A percentile compares a stretch with the other conserved stretches of the same genome.
phyloP scores from a whole-genome alignment of 1,140 invertebrate species.

The Procambarus clarkii region DNA sequence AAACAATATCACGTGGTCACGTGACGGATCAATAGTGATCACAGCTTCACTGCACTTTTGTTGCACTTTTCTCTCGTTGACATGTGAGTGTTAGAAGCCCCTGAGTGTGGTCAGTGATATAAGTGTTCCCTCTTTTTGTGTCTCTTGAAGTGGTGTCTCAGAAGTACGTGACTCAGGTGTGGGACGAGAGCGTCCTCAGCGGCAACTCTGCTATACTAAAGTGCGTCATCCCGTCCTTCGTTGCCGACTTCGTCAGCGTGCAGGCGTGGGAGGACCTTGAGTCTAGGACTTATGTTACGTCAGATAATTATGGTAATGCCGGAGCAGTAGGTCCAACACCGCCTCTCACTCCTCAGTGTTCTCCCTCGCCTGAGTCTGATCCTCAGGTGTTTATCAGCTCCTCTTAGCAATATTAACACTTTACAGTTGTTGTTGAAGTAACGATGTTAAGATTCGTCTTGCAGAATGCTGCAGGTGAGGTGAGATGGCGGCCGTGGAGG shows the following conservation, averaged over 20 bases:
- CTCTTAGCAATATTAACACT: no score
- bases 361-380: not conserved
- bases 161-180: conserved; percentile 74
- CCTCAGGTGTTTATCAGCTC: no score
- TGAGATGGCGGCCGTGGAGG: no score
- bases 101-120: not conserved
- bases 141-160: conserved; percentile 71
- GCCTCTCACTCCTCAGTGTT: not conserved
- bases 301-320: conserved; percentile 64
- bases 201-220: conserved; percentile 92
- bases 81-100: no score
- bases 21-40: no score
- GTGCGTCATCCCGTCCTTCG: conserved; percentile 93
- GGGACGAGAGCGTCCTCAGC: conserved; percentile 76
- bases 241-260: conserved; percentile 93
- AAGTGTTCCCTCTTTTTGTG: not conserved
- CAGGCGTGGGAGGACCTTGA: conserved; percentile 90
- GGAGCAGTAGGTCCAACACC: not conserved
- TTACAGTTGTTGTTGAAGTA: no score
- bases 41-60: no score
- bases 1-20: no score
- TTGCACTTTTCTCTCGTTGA: no score
- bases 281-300: conserved; percentile 80
- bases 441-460: no score
- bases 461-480: no score